Conservation (phyloP, 2,888 invertebrate species). For the Lutraria lutraria region DNA sequence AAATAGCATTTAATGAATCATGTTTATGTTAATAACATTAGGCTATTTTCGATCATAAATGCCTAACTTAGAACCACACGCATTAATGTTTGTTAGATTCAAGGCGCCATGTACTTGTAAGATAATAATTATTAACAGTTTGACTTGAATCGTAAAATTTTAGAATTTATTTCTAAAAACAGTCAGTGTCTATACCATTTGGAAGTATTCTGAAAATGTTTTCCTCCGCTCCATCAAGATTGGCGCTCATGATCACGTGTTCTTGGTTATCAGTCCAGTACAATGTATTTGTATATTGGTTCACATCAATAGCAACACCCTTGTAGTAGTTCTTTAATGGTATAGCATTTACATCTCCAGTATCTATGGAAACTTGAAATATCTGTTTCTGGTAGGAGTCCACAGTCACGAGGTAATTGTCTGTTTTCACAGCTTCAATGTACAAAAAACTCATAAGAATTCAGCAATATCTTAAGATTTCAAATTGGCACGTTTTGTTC, state of each 20-base stretch:
- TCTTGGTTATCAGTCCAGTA: conserved; percentile 92
- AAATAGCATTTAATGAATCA: no score
- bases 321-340: conserved; percentile 88
- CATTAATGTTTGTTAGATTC: no score
- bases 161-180: no score
- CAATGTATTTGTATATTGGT: conserved; percentile 91
- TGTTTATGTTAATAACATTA: no score
- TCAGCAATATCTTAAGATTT: no score
- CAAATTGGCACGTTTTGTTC: no score
- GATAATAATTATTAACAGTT: no score
- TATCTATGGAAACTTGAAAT: conserved; percentile 93
- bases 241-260: conserved; percentile 74
- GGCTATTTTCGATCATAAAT: no score
- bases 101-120: no score
- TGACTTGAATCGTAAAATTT: no score
- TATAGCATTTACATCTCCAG: conserved; percentile 75
- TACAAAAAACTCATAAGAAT: no score
- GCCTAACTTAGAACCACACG: no score
- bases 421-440: conserved; percentile 69
- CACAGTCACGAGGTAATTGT: conserved; percentile 83
- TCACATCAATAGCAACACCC: conserved; percentile 94
- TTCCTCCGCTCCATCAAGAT: conserved; percentile 75
- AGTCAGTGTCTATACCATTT: conserved; percentile 66
- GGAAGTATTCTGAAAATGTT: conserved; percentile 70
- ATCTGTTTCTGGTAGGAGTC: conserved; percentile 89